Evolutionary conservation across 2,797 vertebrate species (phyloP).

Genomic region (Malacoctenus gilli): DNA sequence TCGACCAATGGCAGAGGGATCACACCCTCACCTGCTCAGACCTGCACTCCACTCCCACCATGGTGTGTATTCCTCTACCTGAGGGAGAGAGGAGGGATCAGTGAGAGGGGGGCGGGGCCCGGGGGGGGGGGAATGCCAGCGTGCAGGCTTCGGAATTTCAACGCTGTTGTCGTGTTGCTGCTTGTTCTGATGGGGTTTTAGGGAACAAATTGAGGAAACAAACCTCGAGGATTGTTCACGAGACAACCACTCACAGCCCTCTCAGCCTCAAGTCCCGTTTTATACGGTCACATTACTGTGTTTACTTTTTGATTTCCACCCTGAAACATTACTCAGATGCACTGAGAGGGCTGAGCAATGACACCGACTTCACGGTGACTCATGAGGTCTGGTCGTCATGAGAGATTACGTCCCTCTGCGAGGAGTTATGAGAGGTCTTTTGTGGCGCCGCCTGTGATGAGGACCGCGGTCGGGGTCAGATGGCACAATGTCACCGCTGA

Average conservation of each 20-base stretch:
- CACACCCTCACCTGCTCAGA: constrained; percentile 54
- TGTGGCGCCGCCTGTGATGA: constrained; percentile 33
- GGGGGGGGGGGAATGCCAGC: constrained; percentile 16
- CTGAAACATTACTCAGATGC: no score
- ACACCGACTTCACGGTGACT: background rate
- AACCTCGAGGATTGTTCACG: background rate
- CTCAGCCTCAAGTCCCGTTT: background rate
- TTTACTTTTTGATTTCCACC: no score
- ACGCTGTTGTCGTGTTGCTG: constrained; percentile 24
- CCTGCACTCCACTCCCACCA: constrained; percentile 57
- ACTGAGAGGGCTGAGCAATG: background rate
- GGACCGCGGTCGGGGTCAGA: constrained; percentile 43
- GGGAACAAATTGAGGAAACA: constrained; percentile 1
- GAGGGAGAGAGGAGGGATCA: constrained; percentile 19
- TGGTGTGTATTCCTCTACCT: constrained; percentile 56
- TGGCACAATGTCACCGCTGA: constrained; percentile 11
- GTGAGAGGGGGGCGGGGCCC: background rate
- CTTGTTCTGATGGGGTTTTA: constrained; percentile 32
- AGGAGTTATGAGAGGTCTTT: constrained; percentile 26
- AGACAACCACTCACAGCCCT: background rate
- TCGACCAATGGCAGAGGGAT: constrained; percentile 24
- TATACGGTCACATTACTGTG: no score
- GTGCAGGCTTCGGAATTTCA: constrained; percentile 32
- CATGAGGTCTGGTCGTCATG: constrained; percentile 4
- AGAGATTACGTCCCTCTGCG: constrained; percentile 14